Percentiles rank a stretch among this genome's conserved stretches.
Evolutionary conservation across 2,888 invertebrate genomes (phyloP).

Genomic region (Magallana nippona): DNA sequence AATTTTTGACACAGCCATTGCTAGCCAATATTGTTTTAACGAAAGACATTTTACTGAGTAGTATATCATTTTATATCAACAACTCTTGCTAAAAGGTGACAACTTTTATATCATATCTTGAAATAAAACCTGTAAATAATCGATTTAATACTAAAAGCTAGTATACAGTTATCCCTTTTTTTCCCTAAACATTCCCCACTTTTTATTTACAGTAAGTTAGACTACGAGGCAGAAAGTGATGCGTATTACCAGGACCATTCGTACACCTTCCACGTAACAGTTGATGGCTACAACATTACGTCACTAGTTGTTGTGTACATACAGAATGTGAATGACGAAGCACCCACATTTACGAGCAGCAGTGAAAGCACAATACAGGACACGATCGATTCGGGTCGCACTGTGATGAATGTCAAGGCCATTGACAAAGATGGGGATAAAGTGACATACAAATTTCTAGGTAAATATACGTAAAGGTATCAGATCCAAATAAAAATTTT

Average conservation of each 20-base stretch:
- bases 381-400: slow-evolving; percentile 80
- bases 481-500: not conserved
- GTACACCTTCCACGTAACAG: slow-evolving; percentile 86
- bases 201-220: slow-evolving; percentile 36
- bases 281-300: slow-evolving; percentile 90
- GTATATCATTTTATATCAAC: too few species aligned
- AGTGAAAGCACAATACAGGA: slow-evolving; percentile 50
- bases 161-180: too few species aligned
- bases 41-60: too few species aligned
- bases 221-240: slow-evolving; percentile 34
- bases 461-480: not conserved
- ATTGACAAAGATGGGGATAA: slow-evolving; percentile 98
- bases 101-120: too few species aligned
- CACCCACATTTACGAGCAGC: slow-evolving; percentile 83
- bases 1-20: too few species aligned
- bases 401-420: slow-evolving; percentile 91
- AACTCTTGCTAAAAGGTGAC: too few species aligned
- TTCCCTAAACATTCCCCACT: too few species aligned
- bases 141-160: too few species aligned
- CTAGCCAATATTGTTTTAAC: too few species aligned
- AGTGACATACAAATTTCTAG: slow-evolving; percentile 88
- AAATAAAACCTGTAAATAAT: too few species aligned
- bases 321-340: slow-evolving; percentile 98
- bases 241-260: slow-evolving; percentile 37
- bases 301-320: slow-evolving; percentile 97